Evolutionary conservation across 1,140 invertebrate genomes (phyloP).

Genomic region (Drosophila suzukii): DNA sequence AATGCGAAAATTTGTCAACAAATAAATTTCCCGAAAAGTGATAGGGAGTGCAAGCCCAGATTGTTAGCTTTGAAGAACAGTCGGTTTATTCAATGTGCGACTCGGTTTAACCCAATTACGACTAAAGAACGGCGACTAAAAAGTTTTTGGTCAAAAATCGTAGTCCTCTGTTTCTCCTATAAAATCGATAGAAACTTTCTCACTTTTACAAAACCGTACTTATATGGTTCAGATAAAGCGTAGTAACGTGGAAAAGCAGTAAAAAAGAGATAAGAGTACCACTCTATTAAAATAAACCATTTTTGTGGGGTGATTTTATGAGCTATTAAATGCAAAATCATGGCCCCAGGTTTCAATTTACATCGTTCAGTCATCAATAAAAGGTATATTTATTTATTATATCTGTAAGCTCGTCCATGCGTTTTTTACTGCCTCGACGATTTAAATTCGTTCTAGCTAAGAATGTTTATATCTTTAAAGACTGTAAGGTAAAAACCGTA

Average conservation of each 20-base stretch:
- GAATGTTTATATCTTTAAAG: background rate
- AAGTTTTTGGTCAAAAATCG: too few species aligned
- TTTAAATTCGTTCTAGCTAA: background rate
- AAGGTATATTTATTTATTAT: background rate
- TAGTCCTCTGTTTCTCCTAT: too few species aligned
- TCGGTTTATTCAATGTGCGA: too few species aligned
- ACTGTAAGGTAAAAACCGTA: background rate
- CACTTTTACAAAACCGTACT: background rate
- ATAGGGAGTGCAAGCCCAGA: too few species aligned
- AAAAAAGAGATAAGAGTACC: background rate
- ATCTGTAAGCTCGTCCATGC: background rate
- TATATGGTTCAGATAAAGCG: too few species aligned
- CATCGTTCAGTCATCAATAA: background rate
- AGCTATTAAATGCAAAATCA: background rate
- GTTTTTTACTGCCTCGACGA: background rate
- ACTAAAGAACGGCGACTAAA: too few species aligned
- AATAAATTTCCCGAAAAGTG: too few species aligned
- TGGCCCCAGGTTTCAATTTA: background rate
- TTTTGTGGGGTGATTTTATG: background rate
- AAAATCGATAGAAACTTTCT: too few species aligned
- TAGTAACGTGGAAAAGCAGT: background rate
- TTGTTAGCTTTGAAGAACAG: too few species aligned
- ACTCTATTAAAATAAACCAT: constrained; percentile 4
- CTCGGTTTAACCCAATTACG: too few species aligned
- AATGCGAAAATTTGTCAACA: too few species aligned